Percentiles rank a stretch among this genome's conserved stretches.
These are phyloP conservation scores for Synchiropus splendidus DNA, from an alignment of 2,113 vertebrate genomes.

Conservation along the genomic window DNA sequence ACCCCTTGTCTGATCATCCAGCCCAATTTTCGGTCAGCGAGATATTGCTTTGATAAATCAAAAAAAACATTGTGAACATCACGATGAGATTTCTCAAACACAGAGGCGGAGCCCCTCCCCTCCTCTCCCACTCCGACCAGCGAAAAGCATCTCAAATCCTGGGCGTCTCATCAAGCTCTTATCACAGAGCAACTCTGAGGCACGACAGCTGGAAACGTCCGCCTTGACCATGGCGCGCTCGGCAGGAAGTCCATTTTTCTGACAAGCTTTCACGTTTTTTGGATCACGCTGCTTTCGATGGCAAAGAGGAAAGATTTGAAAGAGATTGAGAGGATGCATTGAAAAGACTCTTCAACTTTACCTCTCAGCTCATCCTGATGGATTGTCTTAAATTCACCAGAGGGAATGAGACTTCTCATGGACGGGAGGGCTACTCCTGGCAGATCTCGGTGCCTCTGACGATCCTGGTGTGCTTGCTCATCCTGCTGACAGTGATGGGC, in stretches of 20 bases:
- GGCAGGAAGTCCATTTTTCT: constrained; percentile 6
- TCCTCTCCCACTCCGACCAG: constrained; percentile 26
- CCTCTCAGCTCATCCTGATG: constrained; percentile 21
- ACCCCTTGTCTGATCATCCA: too few species aligned
- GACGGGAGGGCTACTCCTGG: constrained; percentile 22
- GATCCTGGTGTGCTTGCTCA: constrained; percentile 68
- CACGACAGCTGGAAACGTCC: constrained; percentile 35
- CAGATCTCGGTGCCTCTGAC: constrained; percentile 44
- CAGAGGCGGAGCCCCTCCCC: constrained; percentile 43
- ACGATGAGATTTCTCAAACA: constrained; percentile 24
- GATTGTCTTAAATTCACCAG: constrained; percentile 40
- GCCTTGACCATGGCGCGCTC: constrained; percentile 9
- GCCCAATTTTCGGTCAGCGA: neutral
- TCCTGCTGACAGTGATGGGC: constrained; percentile 81
- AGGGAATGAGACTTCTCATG: constrained; percentile 36
- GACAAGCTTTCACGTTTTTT: constrained; percentile 8
- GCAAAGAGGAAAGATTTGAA: constrained; percentile 7
- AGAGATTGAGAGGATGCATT: constrained; percentile 11
- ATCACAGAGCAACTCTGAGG: constrained; percentile 45
- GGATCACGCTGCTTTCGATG: constrained; percentile 1
- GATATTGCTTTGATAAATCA: constrained; percentile 38
- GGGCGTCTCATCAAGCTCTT: constrained; percentile 35
- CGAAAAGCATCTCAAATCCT: constrained; percentile 29
- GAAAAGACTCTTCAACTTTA: too few species aligned
- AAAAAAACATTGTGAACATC: constrained; percentile 18